Evolutionary conservation across 2,888 invertebrate genomes (phyloP).

Genomic region (Nectonema munidae): DNA sequence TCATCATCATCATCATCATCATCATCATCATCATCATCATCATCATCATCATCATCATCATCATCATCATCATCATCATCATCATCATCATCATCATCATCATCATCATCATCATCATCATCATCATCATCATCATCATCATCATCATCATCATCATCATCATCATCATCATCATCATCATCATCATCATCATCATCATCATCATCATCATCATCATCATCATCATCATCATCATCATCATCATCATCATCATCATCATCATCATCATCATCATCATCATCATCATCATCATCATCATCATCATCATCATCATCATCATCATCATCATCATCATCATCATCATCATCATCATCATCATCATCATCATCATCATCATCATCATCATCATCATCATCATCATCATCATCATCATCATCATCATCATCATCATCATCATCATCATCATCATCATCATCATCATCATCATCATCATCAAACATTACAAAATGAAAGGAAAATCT

Average conservation of each 20-base stretch:
- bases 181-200: conserved; percentile 14
- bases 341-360: conserved; percentile 10
- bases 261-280: conserved; percentile 2
- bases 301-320: conserved; percentile 8
- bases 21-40: conserved; percentile 21
- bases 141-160: conserved; percentile 13
- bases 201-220: conserved; percentile 9
- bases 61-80: conserved; percentile 10
- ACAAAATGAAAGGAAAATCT: neutral
- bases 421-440: conserved; percentile 9
- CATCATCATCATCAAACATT: conserved; percentile 23
- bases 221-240: conserved; percentile 9
- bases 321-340: conserved; percentile 11
- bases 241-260: conserved; percentile 12
- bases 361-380: conserved; percentile 10
- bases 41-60: conserved; percentile 19
- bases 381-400: conserved; percentile 7
- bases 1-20: conserved; percentile 10
- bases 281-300: neutral
- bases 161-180: conserved; percentile 13
- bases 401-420: conserved; percentile 10
- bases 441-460: conserved; percentile 21
- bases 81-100: conserved; percentile 10
- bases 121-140: conserved; percentile 14
- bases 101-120: conserved; percentile 7